Evolutionary conservation across 2,797 vertebrate genomes (phyloP).

Genomic region (Borostomias antarcticus): DNA sequence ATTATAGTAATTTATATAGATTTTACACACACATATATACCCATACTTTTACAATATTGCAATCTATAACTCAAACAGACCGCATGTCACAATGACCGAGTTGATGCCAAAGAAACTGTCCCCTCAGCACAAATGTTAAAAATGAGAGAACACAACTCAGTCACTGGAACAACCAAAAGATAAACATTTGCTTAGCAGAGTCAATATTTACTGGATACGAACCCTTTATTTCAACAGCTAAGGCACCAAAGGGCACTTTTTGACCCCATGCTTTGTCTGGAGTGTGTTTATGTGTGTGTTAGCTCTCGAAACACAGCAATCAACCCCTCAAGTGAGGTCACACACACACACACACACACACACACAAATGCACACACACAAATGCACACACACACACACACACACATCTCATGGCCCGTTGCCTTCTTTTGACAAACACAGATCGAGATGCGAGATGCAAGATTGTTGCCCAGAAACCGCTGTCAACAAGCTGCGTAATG

Average conservation of each 20-base stretch:
- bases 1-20: too few species aligned
- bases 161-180: conserved; percentile 40
- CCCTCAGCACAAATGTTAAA: conserved; percentile 38
- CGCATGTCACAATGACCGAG: background rate
- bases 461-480: conserved; percentile 61
- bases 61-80: too few species aligned
- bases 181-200: conserved; percentile 67
- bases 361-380: too few species aligned
- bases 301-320: conserved; percentile 45
- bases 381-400: too few species aligned
- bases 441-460: conserved; percentile 48
- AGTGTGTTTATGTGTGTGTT: conserved; percentile 53
- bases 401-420: conserved; percentile 34
- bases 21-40: too few species aligned
- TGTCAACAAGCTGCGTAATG: conserved; percentile 48
- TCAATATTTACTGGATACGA: conserved; percentile 74
- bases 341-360: conserved; percentile 27
- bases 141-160: conserved; percentile 38
- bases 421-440: conserved; percentile 43
- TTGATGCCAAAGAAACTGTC: conserved; percentile 36
- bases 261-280: conserved; percentile 55
- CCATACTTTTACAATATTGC: too few species aligned
- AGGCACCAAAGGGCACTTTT: conserved; percentile 33
- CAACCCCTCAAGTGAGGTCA: conserved; percentile 54
- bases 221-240: conserved; percentile 61